Evolutionary conservation across 2,113 vertebrate species (phyloP), one percentile per base, ranked within the genome.

Genomic region (Daphoenositta chrysoptera): DNA sequence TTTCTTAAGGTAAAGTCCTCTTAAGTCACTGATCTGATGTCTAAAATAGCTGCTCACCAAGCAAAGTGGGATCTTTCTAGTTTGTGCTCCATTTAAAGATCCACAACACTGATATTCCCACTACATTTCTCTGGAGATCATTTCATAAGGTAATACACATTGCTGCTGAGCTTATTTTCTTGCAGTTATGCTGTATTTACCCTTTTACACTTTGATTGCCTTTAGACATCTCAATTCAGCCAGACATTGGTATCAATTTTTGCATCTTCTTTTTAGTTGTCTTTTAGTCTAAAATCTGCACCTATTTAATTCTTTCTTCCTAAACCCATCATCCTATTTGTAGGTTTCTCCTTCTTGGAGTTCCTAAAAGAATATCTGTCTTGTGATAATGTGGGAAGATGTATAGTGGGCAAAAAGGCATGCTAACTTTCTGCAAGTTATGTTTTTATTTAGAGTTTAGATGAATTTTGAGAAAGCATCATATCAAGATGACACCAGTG

Each of bases 361-460:
- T 47, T 94, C 63, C 66, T 79, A 44, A 61, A 83, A 76, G 91
- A 69, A 58, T 84, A 31, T 89, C 47, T 81, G 58, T 90, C 87
- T 80, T 96, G 91, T 95, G 87, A 96, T 88, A 19, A 64, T 39
- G 82, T 94, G 93, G 73, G 93, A 85, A 96, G 87, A 91, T 58
- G 47, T 54, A 40, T 69, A 42, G 33, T 0, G 3, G 66, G 79
- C 37, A 66, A 88, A 95, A 94, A 90, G 83, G n/a, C 77, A 88
- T 44, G 30, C 31, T 83, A 70, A 82, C 68, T 58, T 93, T 77
- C 54, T 93, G 37, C 51, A 70, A 93, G 42, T 86, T 90, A n/a
- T 22, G 8, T 57, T 85, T 93, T 82, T 85, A 79, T 87, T 90
- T 80, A 58, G 53, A 12, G 8, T 50, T 79, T 47, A 84, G 78